Evolutionary conservation across 2,113 vertebrate species (phyloP).

Genomic region (Bettongia penicillata): DNA sequence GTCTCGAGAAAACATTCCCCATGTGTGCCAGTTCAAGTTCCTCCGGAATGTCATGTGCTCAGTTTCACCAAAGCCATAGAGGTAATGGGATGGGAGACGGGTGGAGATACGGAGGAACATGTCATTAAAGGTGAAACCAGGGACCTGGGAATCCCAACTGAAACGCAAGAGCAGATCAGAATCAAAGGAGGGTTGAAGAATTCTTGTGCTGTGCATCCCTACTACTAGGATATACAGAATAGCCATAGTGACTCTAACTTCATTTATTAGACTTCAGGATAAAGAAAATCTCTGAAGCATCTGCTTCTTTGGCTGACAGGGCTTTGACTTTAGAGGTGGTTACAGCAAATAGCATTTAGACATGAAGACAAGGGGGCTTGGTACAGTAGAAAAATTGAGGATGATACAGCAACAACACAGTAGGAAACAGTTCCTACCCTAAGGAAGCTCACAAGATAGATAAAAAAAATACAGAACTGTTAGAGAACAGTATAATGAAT

Average conservation of each 20-base stretch:
- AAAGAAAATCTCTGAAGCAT: not conserved
- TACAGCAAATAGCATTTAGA: not conserved
- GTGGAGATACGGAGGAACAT: conserved; percentile 91
- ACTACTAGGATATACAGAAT: not conserved
- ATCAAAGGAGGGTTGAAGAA: not conserved
- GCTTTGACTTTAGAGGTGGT: not conserved
- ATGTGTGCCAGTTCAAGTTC: conserved; percentile 60
- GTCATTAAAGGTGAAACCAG: conserved; percentile 91
- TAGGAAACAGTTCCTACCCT: not conserved
- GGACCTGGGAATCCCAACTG: conserved; percentile 91
- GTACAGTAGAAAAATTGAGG: not conserved
- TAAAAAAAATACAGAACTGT: too few species aligned
- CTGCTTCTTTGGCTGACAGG: not conserved
- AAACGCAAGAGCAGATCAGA: conserved; percentile 46
- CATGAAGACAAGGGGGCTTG: not conserved
- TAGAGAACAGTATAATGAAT: too few species aligned
- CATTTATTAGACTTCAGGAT: not conserved
- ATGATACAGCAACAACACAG: too few species aligned
- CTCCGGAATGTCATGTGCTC: conserved; percentile 85
- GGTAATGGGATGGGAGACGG: conserved; percentile 84
- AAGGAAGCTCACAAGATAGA: not conserved
- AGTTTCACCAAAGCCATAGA: conserved; percentile 93
- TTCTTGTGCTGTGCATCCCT: not conserved
- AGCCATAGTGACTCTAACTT: not conserved
- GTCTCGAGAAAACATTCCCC: conserved; percentile 76